A percentile compares a stretch with the other conserved stretches of the same genome.
These are phyloP conservation scores for Clinocottus analis DNA, from an alignment of 2,113 vertebrate species.

Conservation along the genomic window DNA sequence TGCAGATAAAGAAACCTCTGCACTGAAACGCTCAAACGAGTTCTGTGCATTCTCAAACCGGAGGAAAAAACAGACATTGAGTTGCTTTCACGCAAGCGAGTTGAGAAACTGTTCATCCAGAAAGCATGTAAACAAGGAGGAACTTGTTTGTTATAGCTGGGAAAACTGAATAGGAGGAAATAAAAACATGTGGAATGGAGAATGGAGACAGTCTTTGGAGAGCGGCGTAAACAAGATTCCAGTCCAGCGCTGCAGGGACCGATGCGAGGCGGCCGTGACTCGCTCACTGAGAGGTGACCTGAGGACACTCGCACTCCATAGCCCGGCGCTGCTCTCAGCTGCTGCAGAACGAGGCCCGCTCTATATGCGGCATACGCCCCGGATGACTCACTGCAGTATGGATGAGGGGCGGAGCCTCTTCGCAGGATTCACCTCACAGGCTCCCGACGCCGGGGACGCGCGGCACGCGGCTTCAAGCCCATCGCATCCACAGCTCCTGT, in stretches of 20 bases:
- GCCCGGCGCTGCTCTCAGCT: slow-evolving; percentile 49
- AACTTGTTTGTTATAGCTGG: neutral
- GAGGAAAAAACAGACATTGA: slow-evolving; percentile 7
- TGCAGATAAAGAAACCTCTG: slow-evolving; percentile 49
- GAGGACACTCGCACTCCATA: slow-evolving; percentile 58
- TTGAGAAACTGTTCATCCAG: neutral
- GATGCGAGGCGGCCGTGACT: slow-evolving; percentile 20
- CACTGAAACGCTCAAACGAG: too few species aligned
- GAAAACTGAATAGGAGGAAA: slow-evolving; percentile 2
- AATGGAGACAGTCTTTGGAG: too few species aligned
- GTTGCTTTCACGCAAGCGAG: slow-evolving; percentile 17
- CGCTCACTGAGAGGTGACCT: slow-evolving; percentile 58
- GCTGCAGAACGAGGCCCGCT: slow-evolving; percentile 46
- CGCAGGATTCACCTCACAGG: slow-evolving; percentile 44
- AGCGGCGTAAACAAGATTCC: slow-evolving; percentile 43
- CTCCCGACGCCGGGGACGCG: slow-evolving; percentile 11
- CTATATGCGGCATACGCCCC: slow-evolving; percentile 50
- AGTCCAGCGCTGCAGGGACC: slow-evolving; percentile 13
- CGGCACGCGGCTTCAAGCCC: slow-evolving; percentile 15
- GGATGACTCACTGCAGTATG: slow-evolving; percentile 57
- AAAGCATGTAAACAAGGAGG: slow-evolving; percentile 16
- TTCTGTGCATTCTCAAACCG: neutral
- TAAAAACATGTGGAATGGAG: slow-evolving; percentile 9
- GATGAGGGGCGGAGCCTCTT: slow-evolving; percentile 32
- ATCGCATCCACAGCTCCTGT: slow-evolving; percentile 10